phyloP scores from a whole-genome alignment of 2,797 vertebrate species.

The Arctocebus calabarensis region DNA sequence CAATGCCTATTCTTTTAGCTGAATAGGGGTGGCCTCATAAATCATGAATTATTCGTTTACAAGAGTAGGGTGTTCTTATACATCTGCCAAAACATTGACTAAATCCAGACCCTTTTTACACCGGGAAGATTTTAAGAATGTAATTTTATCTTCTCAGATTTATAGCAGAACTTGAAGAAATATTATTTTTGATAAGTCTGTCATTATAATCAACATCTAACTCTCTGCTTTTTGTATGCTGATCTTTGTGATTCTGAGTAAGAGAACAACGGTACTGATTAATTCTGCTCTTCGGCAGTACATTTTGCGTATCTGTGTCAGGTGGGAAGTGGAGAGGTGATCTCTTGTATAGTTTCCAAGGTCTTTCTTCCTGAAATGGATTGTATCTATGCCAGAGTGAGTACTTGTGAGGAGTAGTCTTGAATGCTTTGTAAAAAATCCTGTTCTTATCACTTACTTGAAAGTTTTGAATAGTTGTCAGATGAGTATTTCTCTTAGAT shows the following conservation, averaged over 20 bases:
- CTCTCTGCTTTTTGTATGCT: neutral
- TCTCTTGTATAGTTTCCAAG: neutral
- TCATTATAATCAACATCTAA: neutral
- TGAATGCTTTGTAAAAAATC: constrained; percentile 14
- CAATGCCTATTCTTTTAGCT: constrained; percentile 74
- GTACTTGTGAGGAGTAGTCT: neutral
- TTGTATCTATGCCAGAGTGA: neutral
- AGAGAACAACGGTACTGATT: neutral
- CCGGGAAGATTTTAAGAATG: constrained; percentile 54
- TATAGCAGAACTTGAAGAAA: constrained; percentile 33
- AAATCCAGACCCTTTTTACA: constrained; percentile 66
- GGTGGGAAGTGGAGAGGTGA: neutral
- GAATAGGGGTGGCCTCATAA: constrained; percentile 71
- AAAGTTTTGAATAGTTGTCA: neutral
- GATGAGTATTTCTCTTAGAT: constrained; percentile 42
- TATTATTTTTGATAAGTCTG: constrained; percentile 32
- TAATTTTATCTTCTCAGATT: constrained; percentile 53
- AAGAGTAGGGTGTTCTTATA: constrained; percentile 73
- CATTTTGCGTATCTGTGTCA: neutral
- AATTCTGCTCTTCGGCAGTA: neutral
- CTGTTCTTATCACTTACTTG: neutral
- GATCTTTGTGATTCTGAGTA: neutral
- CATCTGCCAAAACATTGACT: constrained; percentile 50
- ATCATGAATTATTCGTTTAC: constrained; percentile 74
- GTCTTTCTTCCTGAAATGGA: neutral